These are phyloP conservation scores for Calonectris borealis DNA, from an alignment of 2,113 vertebrate species.

Conservation along the genomic window DNA sequence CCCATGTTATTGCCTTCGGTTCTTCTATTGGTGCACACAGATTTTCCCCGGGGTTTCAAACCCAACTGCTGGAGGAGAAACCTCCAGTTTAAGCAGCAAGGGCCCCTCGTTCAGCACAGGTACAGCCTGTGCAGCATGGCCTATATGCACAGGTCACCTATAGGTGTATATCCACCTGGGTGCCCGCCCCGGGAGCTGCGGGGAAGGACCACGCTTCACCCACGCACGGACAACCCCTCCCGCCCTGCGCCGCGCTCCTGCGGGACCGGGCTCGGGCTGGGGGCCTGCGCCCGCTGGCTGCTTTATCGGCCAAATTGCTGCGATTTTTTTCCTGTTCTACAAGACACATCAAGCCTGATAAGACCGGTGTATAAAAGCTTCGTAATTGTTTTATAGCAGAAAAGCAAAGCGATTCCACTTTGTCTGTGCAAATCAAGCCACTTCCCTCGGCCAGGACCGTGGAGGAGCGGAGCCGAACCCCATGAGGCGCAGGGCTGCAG, in stretches of 20 bases:
- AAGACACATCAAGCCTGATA: background rate
- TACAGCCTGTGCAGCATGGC: fast-evolving
- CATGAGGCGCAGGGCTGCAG: too few relatives aligned
- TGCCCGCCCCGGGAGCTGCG: fast-evolving
- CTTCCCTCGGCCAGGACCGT: background rate
- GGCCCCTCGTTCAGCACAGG: background rate
- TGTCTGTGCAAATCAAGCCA: background rate
- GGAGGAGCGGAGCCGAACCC: background rate
- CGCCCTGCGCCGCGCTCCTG: background rate
- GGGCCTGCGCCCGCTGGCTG: background rate
- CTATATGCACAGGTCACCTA: fast-evolving
- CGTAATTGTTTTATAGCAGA: background rate
- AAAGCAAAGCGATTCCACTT: background rate
- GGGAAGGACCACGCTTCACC: background rate
- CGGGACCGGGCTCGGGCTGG: background rate
- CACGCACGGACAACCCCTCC: fast-evolving
- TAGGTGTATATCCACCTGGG: fast-evolving
- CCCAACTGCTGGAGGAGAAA: background rate
- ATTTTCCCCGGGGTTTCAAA: background rate
- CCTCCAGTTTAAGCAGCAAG: background rate
- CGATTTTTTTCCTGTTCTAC: background rate
- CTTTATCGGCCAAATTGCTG: background rate
- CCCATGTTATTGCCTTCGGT: constrained; percentile 46
- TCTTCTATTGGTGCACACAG: background rate
- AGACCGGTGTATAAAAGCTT: background rate